Conservation (phyloP, 2,888 invertebrate species). For the Sisyra nigra region DNA sequence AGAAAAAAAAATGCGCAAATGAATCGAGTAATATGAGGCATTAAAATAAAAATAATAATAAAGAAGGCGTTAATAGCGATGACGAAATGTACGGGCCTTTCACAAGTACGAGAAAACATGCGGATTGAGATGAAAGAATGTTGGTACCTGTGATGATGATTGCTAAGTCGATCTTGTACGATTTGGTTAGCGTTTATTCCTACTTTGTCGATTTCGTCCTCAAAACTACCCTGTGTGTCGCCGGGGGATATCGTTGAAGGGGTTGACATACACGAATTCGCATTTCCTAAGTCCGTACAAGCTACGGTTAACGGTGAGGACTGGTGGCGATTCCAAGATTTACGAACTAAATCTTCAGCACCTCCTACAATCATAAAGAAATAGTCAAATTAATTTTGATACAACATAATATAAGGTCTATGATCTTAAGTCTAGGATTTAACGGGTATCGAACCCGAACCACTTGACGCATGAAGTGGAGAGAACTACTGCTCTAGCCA, state of each 20-base stretch:
- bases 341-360: slow-evolving; percentile 15
- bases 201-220: slow-evolving; percentile 20
- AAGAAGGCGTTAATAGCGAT: background rate
- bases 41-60: no score
- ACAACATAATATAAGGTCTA: no score
- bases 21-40: no score
- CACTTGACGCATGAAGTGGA: no score
- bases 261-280: slow-evolving; percentile 25
- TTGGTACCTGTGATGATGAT: background rate
- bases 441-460: no score
- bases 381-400: no score
- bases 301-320: slow-evolving; percentile 21
- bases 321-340: slow-evolving; percentile 19
- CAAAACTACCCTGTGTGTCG: slow-evolving; percentile 18
- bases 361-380: slow-evolving; percentile 18
- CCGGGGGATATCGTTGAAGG: slow-evolving; percentile 42
- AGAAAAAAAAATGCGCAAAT: slow-evolving; percentile 6
- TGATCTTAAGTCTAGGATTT: no score
- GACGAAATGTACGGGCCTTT: background rate
- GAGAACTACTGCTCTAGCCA: no score
- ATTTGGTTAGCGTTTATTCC: slow-evolving; percentile 8
- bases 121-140: background rate
- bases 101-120: slow-evolving; percentile 1
- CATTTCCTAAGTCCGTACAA: slow-evolving; percentile 20
- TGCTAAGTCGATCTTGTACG: background rate